Evolutionary conservation across 2,113 vertebrate genomes (phyloP).

Genomic region (Holacanthus passer): DNA sequence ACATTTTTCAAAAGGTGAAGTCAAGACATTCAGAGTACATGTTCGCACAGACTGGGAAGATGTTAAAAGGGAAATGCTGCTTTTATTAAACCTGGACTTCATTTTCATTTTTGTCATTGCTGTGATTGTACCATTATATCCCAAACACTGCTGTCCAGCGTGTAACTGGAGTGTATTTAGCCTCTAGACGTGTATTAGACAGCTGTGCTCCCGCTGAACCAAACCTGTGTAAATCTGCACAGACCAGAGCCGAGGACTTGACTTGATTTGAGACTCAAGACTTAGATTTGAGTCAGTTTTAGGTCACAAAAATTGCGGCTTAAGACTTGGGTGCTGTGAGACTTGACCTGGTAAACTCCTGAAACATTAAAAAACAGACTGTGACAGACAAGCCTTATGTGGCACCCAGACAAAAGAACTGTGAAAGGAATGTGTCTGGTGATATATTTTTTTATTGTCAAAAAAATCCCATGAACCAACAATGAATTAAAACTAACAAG

Average conservation of each 20-base stretch:
- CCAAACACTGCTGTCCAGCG: not conserved
- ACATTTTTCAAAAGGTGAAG: not conserved
- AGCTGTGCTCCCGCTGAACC: not conserved
- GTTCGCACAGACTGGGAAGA: not conserved
- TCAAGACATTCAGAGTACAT: not conserved
- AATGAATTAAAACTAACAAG: no score
- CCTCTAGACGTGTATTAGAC: not conserved
- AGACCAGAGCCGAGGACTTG: not conserved
- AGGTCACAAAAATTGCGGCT: not conserved
- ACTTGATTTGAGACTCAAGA: not conserved
- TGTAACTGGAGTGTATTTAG: not conserved
- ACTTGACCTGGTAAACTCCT: not conserved
- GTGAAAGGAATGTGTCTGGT: no score
- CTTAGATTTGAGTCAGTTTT: slow-evolving; percentile 10
- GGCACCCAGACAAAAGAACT: no score
- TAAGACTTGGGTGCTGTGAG: not conserved
- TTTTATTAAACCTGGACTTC: not conserved
- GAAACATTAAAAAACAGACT: not conserved
- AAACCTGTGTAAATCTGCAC: not conserved
- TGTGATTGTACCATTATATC: not conserved
- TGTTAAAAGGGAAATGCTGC: not conserved
- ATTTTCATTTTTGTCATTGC: not conserved
- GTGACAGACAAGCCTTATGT: not conserved
- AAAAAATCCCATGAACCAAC: no score
- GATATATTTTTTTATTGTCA: no score